phyloP scores from a whole-genome alignment of 2,888 invertebrate species.

The Coenonympha glycerion region DNA sequence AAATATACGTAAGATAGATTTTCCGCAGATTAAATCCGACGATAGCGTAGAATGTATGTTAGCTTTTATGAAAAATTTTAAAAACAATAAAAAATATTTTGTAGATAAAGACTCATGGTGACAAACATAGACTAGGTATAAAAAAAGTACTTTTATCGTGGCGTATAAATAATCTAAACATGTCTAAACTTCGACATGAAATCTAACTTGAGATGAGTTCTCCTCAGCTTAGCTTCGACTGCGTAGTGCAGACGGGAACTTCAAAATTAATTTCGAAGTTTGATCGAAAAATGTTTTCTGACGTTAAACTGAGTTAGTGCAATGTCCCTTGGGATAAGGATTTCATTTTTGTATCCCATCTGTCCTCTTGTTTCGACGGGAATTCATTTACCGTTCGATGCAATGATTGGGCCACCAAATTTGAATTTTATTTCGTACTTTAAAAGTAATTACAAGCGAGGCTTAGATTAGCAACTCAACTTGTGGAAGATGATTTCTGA shows the following conservation, averaged over 20 bases:
- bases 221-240: constrained; percentile 29
- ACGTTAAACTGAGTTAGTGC: constrained; percentile 39
- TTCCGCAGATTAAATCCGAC: constrained; percentile 8
- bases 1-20: constrained; percentile 6
- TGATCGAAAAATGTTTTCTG: constrained; percentile 64
- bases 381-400: too few relatives aligned
- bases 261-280: constrained; percentile 68
- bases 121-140: too few relatives aligned
- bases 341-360: constrained; percentile 4
- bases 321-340: constrained; percentile 18
- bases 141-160: not conserved
- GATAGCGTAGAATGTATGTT: not conserved
- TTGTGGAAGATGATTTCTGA: too few relatives aligned
- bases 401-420: too few relatives aligned
- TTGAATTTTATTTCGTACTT: too few relatives aligned
- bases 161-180: too few relatives aligned
- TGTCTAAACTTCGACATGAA: constrained; percentile 42
- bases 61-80: not conserved
- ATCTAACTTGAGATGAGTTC: constrained; percentile 48
- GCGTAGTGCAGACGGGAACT: constrained; percentile 53
- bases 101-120: too few relatives aligned
- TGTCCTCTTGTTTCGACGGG: not conserved
- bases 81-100: too few relatives aligned
- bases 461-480: too few relatives aligned
- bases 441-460: too few relatives aligned